Percentiles rank a stretch among this genome's conserved stretches.
Evolutionary conservation across 2,113 vertebrate species (phyloP).

Genomic region (Aldabrachelys gigantea): DNA sequence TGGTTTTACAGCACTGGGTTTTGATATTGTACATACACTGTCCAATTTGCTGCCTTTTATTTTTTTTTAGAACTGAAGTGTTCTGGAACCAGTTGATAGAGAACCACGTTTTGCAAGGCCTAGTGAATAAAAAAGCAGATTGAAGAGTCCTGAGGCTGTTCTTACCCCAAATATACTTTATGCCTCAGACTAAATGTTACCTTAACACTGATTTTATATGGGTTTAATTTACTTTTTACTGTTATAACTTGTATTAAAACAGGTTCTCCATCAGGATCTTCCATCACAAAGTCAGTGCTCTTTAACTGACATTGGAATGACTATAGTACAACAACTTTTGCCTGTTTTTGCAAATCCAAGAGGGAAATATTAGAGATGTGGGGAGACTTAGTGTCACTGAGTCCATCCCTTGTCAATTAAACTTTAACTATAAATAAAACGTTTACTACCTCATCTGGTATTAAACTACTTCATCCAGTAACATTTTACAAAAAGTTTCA

Average conservation of each 20-base stretch:
- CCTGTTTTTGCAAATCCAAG: neutral
- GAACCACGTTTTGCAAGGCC: neutral
- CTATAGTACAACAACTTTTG: neutral
- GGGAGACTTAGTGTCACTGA: neutral
- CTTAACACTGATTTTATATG: neutral
- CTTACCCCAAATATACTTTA: neutral
- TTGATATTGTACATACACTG: neutral
- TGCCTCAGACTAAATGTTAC: neutral
- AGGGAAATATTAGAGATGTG: neutral
- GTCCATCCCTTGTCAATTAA: neutral
- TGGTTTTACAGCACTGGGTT: neutral
- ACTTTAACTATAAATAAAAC: neutral
- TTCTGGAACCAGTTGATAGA: neutral
- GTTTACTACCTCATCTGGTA: neutral
- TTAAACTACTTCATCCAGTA: neutral
- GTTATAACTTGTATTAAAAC: neutral
- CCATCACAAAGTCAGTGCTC: neutral
- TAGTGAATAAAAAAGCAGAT: neutral
- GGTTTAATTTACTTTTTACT: neutral
- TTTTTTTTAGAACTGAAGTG: neutral
- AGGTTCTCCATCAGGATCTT: neutral
- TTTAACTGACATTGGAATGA: neutral
- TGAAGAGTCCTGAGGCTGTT: neutral
- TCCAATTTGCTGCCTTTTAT: neutral
- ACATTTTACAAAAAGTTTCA: rapidly evolving